phyloP scores from a whole-genome alignment of 2,888 invertebrate genomes.

The Drosophila conformis region DNA sequence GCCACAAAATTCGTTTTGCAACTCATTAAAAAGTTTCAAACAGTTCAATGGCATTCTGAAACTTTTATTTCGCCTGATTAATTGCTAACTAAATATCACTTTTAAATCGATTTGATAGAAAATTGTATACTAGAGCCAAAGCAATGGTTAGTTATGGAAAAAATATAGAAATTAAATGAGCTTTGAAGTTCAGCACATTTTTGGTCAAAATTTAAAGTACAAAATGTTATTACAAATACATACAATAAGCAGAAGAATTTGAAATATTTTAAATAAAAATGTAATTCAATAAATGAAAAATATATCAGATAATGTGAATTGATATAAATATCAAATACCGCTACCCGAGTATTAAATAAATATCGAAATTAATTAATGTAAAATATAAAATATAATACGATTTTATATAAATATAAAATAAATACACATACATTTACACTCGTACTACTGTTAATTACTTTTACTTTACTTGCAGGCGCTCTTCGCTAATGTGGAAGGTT shows the following conservation, averaged over 20 bases:
- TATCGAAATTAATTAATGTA: background rate
- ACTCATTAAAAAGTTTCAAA: background rate
- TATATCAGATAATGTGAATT: background rate
- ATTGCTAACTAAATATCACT: background rate
- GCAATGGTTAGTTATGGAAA: too few relatives aligned
- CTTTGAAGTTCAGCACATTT: background rate
- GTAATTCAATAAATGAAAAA: background rate
- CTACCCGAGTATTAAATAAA: background rate
- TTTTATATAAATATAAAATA: background rate
- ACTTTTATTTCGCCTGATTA: background rate
- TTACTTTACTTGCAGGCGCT: background rate
- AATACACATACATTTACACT: background rate
- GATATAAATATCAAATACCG: too few relatives aligned
- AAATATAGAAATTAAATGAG: background rate
- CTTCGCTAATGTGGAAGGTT: constrained; percentile 3
- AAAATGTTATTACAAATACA: background rate
- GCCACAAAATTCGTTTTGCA: background rate
- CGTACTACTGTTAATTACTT: background rate
- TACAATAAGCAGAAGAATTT: background rate
- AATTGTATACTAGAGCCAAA: background rate
- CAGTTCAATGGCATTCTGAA: background rate
- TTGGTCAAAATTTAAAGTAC: background rate
- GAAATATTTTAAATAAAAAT: background rate
- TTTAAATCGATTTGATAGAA: background rate
- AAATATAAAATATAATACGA: background rate